A percentile compares a stretch with the other conserved stretches of the same genome.
These are phyloP conservation scores for Antechinus stuartii DNA, from an alignment of 2,113 vertebrate genomes.

Conservation along the genomic window DNA sequence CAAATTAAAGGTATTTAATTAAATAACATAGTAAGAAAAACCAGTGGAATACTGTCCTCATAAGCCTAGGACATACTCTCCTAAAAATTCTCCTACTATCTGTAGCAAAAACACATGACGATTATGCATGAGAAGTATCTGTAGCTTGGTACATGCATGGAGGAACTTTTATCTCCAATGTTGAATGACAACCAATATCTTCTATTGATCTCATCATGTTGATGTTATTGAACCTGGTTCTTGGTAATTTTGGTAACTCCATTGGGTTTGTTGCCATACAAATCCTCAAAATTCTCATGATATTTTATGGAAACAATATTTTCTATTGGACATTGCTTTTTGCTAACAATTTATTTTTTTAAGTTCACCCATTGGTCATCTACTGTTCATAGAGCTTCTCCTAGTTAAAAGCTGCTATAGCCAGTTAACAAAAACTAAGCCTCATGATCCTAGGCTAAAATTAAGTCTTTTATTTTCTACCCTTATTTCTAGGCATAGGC, in stretches of 20 bases:
- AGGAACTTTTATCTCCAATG: neutral
- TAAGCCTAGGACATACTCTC: neutral
- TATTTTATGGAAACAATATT: neutral
- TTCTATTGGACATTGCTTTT: neutral
- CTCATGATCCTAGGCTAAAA: neutral
- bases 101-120: neutral
- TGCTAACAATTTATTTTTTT: neutral
- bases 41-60: neutral
- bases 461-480: neutral
- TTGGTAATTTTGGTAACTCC: neutral
- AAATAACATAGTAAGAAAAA: neutral
- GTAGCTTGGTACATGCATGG: neutral
- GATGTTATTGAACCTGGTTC: neutral
- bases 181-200: neutral
- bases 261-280: neutral
- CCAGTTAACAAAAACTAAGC: neutral
- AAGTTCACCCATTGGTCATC: neutral
- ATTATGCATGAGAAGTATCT: neutral
- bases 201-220: neutral
- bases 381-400: neutral
- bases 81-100: neutral
- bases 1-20: neutral
- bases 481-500: neutral
- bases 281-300: neutral
- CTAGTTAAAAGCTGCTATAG: neutral